Evolutionary conservation across 2,797 vertebrate genomes (phyloP), one percentile per base, ranked within the genome.

Genomic region (Lophotriccus pileatus): DNA sequence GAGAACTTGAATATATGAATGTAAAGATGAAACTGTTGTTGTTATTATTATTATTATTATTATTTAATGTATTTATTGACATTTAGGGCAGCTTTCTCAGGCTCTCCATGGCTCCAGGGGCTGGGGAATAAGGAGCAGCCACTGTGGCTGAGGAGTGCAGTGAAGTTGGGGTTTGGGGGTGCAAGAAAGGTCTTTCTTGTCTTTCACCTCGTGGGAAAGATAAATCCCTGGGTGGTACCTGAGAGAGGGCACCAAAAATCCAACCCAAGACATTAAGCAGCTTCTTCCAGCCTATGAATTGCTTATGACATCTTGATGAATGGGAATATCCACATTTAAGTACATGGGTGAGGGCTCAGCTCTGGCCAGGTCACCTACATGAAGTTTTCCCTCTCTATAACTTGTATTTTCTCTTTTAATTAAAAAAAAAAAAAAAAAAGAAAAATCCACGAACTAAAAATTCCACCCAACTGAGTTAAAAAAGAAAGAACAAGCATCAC

Each of bases 321-420:
- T 39, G 73, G 28, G 14, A 67, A 15, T 16, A 49, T 10, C 20
- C 28, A 22, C 8, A 3, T 10, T 60, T 6, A 41, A n/a, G 6
- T 7, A 5, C 15, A 37, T 27, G 5, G 7, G 1, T 32, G 18
- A 10, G 27, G 27, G 5, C 19, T 63, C 15, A 49, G 4, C 14
- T 68, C 12, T 28, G 64, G 21, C 58, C 41, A 37, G 44, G 32
- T 41, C 25, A 18, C n/a, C 39, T 76, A 15, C 1, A 3, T 1
- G 15, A 44, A 62, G 1, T 63, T 5, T 7, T 9, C 8, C 9
- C 7, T 2, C 8, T 1, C 13, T 16, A 5, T 3, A 6, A 1
- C 9, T 49, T 52, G n/a, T 7, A 23, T 62, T 76, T 53, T 16
- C 10, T 24, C 36, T 34, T 27, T 4, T 4, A 14, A 15, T 46